Conservation (phyloP, 2,888 invertebrate genomes). For the Melinaea marsaeus region DNA sequence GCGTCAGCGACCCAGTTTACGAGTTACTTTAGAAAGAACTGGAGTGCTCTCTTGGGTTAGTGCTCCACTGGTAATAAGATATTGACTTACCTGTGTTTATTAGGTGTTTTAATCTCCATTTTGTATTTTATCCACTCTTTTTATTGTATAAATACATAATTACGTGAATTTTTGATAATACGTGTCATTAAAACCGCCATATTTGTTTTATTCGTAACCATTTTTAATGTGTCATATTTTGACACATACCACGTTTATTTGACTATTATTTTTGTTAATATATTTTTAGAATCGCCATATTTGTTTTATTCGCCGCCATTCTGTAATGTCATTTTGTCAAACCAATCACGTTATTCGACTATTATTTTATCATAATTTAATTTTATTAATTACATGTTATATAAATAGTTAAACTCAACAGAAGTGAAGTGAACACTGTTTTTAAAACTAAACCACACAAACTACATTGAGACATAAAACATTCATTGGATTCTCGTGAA, state of each 20-base stretch:
- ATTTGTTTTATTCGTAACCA: too few species aligned
- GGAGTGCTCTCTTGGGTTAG: conserved; percentile 1
- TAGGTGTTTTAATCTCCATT: neutral
- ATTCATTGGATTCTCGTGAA: conserved; percentile 62
- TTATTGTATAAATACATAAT: neutral
- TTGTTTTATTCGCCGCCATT: too few species aligned
- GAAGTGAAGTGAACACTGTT: conserved; percentile 4
- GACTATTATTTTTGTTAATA: too few species aligned
- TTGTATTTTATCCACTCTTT: neutral
- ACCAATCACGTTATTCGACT: too few species aligned
- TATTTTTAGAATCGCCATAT: too few species aligned
- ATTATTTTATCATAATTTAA: neutral
- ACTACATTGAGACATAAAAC: conserved; percentile 72
- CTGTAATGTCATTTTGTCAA: too few species aligned
- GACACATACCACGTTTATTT: too few species aligned
- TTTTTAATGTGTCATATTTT: too few species aligned
- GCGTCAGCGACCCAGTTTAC: conserved; percentile 49
- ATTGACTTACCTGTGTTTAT: neutral
- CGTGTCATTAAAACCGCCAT: too few species aligned
- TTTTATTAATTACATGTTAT: neutral
- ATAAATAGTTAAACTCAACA: neutral
- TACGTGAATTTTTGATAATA: too few species aligned
- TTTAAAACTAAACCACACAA: conserved; percentile 32
- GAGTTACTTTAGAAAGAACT: conserved; percentile 4
- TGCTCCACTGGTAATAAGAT: neutral